Percentiles rank a stretch among this genome's conserved stretches.
Evolutionary conservation across 2,797 vertebrate species (phyloP).

Genomic region (Siniperca obscura): DNA sequence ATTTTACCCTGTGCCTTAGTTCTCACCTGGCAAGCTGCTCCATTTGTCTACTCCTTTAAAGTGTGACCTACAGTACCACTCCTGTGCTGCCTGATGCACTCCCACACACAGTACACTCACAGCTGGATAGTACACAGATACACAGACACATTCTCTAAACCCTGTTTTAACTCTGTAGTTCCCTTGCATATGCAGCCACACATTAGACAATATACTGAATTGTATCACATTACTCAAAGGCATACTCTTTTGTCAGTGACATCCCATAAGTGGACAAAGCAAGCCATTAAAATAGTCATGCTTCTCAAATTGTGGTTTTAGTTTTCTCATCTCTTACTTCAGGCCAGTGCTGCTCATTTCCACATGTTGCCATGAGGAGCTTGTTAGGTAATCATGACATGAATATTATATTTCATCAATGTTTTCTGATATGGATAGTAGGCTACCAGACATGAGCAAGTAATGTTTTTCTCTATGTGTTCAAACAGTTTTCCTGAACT

Average conservation of each 20-base stretch:
- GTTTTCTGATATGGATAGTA: conserved; percentile 10
- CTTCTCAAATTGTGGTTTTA: conserved; percentile 35
- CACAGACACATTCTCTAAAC: neutral
- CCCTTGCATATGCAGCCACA: conserved; percentile 11
- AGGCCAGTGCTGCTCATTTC: conserved; percentile 40
- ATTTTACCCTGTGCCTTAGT: conserved; percentile 25
- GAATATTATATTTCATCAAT: conserved; percentile 37
- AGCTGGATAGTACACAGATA: neutral
- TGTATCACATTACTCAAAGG: conserved; percentile 19
- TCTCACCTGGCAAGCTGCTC: conserved; percentile 43
- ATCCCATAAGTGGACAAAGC: conserved; percentile 23
- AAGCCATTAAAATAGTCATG: conserved; percentile 18
- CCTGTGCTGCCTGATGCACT: conserved; percentile 18
- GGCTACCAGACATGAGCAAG: neutral
- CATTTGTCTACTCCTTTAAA: conserved; percentile 37
- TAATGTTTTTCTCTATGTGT: neutral
- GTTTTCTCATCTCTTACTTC: conserved; percentile 33
- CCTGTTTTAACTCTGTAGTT: conserved; percentile 5
- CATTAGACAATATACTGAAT: neutral
- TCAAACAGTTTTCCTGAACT: neutral
- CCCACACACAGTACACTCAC: neutral
- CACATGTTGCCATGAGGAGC: conserved; percentile 21
- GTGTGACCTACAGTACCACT: conserved; percentile 18
- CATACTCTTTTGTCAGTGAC: neutral
- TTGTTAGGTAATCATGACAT: conserved; percentile 34